phyloP scores from a whole-genome alignment of 2,797 vertebrate genomes.

The Phrynocephalus vlangalii region DNA sequence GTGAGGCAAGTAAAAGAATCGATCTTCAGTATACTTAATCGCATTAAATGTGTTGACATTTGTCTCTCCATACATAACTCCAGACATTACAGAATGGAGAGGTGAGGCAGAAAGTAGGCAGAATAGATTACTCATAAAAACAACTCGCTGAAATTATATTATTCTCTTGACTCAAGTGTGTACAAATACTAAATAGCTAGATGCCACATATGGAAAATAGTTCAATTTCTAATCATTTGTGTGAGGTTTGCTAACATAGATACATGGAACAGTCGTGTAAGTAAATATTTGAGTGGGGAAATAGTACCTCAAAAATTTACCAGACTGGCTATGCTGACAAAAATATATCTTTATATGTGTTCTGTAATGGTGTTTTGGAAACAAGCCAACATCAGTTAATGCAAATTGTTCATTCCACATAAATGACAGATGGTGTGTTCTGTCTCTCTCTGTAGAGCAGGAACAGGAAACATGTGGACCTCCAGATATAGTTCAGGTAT shows the following conservation, averaged over 20 bases:
- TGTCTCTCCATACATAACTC: background rate
- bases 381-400: background rate
- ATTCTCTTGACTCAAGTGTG: background rate
- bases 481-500: background rate
- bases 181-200: background rate
- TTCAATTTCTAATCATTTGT: background rate
- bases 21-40: background rate
- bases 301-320: conserved; percentile 3
- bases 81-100: background rate
- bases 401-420: conserved; percentile 13
- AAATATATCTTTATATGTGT: conserved; percentile 11
- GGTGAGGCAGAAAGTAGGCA: background rate
- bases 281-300: conserved; percentile 18
- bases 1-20: background rate
- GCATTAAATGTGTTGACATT: background rate
- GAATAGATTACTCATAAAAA: conserved; percentile 3
- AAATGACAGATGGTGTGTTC: background rate
- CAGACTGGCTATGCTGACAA: background rate
- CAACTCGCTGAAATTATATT: background rate
- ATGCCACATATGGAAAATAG: conserved; percentile 17
- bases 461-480: background rate
- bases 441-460: background rate
- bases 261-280: background rate
- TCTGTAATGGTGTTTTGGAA: conserved; percentile 12
- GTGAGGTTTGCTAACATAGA: background rate